Base-by-base conservation (phyloP, 2,113 vertebrate genomes). In the Gambusia affinis region DNA sequence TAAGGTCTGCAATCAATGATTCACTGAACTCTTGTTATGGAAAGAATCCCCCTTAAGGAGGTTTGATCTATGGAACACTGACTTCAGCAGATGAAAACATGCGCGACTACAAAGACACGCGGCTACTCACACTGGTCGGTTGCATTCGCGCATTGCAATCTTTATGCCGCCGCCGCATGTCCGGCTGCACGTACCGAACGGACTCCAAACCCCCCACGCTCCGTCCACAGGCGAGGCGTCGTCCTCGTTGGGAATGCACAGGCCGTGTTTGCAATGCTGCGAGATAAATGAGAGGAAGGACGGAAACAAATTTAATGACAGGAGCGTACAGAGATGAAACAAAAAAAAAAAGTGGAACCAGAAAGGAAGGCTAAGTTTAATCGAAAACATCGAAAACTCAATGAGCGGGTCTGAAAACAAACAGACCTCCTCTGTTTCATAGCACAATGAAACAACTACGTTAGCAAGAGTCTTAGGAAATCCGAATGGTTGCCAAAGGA, bases 121-220 rank as follows among this genome's bases (percentile, higher is more conserved):
- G 79, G 63, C 37, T 89, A 91, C 97, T 98, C 94, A 99, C 98
- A 95, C 94, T 1, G 98, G 98, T 91, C 95, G 89, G 96, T 98
- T 97, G 95, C 98, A 99, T 83, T 99, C 98, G 0, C 98, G 95
- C 30, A 95, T 89, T 0, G 97, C 96, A 0, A 95, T 97, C 93
- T 97, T 98, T 91, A 99, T 97, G 77, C 98, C 98, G 0, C 98
- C 98, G 0, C 97, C 96, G 0, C 98, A 99, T 0, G 97, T 97
- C 76, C 98, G 95, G 0, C 98, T 99, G 90, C 98, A 99, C 80
- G 94, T 95, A 83, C 97, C 97, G 1, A 99, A 99, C 27, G 95
- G 97, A 88, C 96, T 98, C 98, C 98, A 99, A 0, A 95, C 94
- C 22, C 98, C 98, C 98, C 98, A 99, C 0, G 96, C 95, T 64